Percentiles rank a stretch among this genome's conserved stretches.
phyloP scores from a whole-genome alignment of 2,888 invertebrate genomes.

The Laothoe populi region DNA sequence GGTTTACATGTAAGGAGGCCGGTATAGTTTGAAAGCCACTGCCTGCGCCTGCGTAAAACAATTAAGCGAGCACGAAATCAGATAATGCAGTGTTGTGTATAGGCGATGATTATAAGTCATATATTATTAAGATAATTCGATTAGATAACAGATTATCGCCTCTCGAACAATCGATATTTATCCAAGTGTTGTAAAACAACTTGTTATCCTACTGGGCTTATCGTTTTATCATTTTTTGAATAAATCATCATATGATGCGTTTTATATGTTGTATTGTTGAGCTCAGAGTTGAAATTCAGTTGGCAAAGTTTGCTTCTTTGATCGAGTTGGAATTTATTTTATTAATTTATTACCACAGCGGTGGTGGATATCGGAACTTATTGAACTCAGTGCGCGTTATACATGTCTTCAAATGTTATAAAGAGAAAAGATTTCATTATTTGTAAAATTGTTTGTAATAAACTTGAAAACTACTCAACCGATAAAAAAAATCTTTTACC shows the following conservation, averaged over 20 bases:
- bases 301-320: not conserved
- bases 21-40: not conserved
- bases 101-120: constrained; percentile 40
- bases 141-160: constrained; percentile 46
- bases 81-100: constrained; percentile 35
- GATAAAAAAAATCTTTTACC: no score
- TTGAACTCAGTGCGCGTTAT: constrained; percentile 1
- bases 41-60: not conserved
- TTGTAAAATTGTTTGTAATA: no score
- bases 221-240: constrained; percentile 34
- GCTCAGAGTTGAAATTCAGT: constrained; percentile 25
- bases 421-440: no score
- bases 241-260: constrained; percentile 26
- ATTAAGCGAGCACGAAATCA: constrained; percentile 22
- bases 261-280: constrained; percentile 17
- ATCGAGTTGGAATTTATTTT: constrained; percentile 23
- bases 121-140: constrained; percentile 39
- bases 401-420: no score
- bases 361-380: constrained; percentile 12
- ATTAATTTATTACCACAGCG: constrained; percentile 27
- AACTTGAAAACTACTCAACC: no score
- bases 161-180: constrained; percentile 49
- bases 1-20: not conserved
- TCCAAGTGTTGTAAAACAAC: constrained; percentile 52
- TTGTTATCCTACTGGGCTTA: constrained; percentile 40